Evolutionary conservation across 2,888 invertebrate species (phyloP).

Genomic region (Thymelicus sylvestris): DNA sequence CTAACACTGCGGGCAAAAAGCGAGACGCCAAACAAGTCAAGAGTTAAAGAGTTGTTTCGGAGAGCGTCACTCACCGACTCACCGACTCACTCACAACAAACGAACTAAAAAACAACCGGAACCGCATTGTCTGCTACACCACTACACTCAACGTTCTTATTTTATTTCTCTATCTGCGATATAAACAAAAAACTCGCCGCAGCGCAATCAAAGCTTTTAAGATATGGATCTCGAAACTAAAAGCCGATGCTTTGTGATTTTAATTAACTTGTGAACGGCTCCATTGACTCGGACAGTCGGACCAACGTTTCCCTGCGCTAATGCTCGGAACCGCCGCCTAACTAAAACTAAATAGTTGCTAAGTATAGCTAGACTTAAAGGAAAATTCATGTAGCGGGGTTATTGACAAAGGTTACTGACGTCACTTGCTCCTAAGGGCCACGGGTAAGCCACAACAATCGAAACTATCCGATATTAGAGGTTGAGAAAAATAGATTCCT

Average conservation of each 20-base stretch:
- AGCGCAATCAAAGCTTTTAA: constrained; percentile 44
- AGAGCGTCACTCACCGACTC: constrained; percentile 16
- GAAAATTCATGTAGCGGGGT: too few relatives aligned
- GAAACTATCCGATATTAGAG: too few relatives aligned
- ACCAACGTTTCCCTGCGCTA: constrained; percentile 33
- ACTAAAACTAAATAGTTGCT: neutral
- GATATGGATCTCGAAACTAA: constrained; percentile 42
- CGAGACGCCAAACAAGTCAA: constrained; percentile 17
- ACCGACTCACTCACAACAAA: constrained; percentile 20
- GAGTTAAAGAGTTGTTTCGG: constrained; percentile 17
- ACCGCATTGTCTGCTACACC: constrained; percentile 21
- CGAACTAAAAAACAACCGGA: constrained; percentile 19
- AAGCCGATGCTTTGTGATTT: constrained; percentile 42
- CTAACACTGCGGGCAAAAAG: neutral
- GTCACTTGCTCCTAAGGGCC: too few relatives aligned
- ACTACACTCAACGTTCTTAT: constrained; percentile 4
- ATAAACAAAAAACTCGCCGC: constrained; percentile 41
- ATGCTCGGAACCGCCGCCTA: too few relatives aligned
- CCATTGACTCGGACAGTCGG: constrained; percentile 39
- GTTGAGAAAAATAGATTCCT: too few relatives aligned
- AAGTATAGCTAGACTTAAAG: too few relatives aligned
- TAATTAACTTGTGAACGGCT: constrained; percentile 42
- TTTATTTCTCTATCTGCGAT: constrained; percentile 23
- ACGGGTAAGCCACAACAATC: too few relatives aligned
- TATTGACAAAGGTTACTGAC: too few relatives aligned